Evolutionary conservation across 1,140 invertebrate species (phyloP), one percentile per base, ranked within the genome.

Genomic region (Leptinotarsa lineolata): DNA sequence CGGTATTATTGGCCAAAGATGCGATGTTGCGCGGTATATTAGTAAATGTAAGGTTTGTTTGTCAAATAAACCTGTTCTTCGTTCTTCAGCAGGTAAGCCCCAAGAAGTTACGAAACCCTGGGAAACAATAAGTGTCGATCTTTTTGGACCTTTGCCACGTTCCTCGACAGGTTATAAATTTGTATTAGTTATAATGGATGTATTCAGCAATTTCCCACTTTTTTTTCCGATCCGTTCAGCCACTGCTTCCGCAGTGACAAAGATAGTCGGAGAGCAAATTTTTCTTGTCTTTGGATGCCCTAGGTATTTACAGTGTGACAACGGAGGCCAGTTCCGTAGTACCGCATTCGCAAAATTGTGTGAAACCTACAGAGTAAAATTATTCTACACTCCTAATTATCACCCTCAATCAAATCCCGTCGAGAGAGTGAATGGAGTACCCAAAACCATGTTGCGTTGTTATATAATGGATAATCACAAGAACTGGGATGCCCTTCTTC

Each of bases 381-480:
- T 65, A 18, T 6, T 24, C 15, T 72, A 72, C 48, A 72, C 61
- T 4, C 58, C 61, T 67, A 45, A 59, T 44, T 72, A 72, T 67
- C 73, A 72, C 39, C 69, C 73, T 5, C 69, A 74, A 30, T 18
- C 44, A 18, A 74, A 72, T 72, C 54, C 72, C 5, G 46, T 58
- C 6, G 72, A 73, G 22, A 46, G 72, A 48, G 70, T 72, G 24
- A 86, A 86, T 70, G 77, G 79, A 54, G 81, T 81, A 2, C 66
- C 86, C 18, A 81, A 83, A n/a, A 81, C 77, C 3, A 79, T 83
- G 76, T 73, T 86, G 12, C 46, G 77, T 2, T 67, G 77, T 0
- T 86, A 78, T 68, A 72, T 85, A 1, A 71, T 79, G 2, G 72
- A 82, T 5, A 80, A 85, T 72, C 85, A 87, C 58, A 70, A 79